Evolutionary conservation across 1,140 invertebrate species (phyloP), one percentile per base, ranked within the genome.

Genomic region (Hypsibius dujardini): DNA sequence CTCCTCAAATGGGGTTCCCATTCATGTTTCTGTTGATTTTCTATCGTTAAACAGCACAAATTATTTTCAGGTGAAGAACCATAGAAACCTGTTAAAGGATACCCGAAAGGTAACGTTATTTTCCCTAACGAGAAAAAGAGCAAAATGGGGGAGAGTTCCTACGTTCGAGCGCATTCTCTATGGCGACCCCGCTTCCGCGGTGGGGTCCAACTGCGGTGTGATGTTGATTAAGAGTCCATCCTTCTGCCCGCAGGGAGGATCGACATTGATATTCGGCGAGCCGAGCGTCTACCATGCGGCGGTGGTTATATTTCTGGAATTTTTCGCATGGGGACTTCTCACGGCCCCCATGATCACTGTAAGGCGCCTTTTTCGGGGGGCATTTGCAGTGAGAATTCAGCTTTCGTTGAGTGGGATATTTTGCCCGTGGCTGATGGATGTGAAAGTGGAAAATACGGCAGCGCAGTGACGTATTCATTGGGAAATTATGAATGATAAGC

Each of bases 301-400:
- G 77, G 87, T 98, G 75, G 92, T 99, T 75, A 98, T 98, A 81
- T 99, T 98, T 83, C 84, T 98, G 79, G 95, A 99, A 83, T 98
- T 98, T 83, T 99, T 99, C 82, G 90, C 95, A 72, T 98, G 95
- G 95, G 95, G 95, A 71, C 84, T 99, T 73, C 84, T 99, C 62
- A 98, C 94, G 59, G 92, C 95, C 84, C 95, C 95, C 69, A 90
- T 98, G 78, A 98, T 99, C 79, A 88, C 89, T 74, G 95, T 95
- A 81, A 85, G 84, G 28, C 28, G 28, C 28, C 28, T 28, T 28
- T 28, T 28, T 28, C 28, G 28, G 28, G 28, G 28, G 28, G 28
- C 28, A 28, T 28, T 28, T 28, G 28, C 28, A 28, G 28, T 28
- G 28, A 28, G 28, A 28, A 28, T 28, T 28, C 28, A 28, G 28